Percentiles rank a stretch among this genome's conserved stretches.
phyloP scores from a whole-genome alignment of 2,888 invertebrate species.

The Drosophila percnosoma region DNA sequence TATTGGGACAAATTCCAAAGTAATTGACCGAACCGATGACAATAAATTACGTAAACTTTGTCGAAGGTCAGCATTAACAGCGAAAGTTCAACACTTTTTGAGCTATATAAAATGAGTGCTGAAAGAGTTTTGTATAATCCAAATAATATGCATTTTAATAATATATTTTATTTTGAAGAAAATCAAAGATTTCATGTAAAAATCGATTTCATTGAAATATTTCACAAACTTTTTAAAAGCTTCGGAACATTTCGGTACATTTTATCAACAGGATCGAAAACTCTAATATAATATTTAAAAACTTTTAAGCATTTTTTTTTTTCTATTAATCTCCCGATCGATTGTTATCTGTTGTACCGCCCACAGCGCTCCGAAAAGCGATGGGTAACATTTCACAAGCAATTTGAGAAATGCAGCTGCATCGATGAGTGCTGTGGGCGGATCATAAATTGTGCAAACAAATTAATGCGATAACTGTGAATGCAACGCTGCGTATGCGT shows the following conservation, averaged over 20 bases:
- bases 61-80: background rate
- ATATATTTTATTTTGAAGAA: too few species aligned
- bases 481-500: conserved; percentile 43
- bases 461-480: conserved; percentile 40
- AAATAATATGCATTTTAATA: too few species aligned
- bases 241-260: background rate
- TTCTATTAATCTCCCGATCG: conserved; percentile 20
- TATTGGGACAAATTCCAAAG: conserved; percentile 62
- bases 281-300: background rate
- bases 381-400: conserved; percentile 42
- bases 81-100: background rate
- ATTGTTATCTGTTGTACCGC: conserved; percentile 10
- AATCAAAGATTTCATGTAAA: background rate
- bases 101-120: background rate
- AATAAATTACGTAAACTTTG: conserved; percentile 6
- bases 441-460: conserved; percentile 37
- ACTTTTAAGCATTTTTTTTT: background rate
- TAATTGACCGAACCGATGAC: conserved; percentile 24
- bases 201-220: background rate
- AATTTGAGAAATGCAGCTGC: conserved; percentile 24
- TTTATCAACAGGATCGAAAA: background rate
- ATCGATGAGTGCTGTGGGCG: background rate
- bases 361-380: conserved; percentile 15
- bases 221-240: background rate
- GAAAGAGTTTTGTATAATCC: background rate